These are phyloP conservation scores for Adineta ricciae DNA, from an alignment of 2,888 invertebrate genomes.

Conservation along the genomic window DNA sequence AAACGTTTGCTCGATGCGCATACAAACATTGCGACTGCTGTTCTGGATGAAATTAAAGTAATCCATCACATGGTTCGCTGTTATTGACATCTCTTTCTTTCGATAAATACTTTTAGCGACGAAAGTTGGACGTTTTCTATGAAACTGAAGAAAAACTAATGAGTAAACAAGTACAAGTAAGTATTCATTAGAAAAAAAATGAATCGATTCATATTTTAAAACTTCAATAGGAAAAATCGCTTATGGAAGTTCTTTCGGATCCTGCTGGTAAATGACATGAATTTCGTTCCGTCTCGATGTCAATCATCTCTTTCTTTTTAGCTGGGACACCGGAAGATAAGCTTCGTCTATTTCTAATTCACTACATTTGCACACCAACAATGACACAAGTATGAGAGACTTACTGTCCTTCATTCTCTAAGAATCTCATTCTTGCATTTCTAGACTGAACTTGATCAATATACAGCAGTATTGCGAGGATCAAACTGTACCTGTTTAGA, in stretches of 20 bases:
- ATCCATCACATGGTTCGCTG: conserved; percentile 22
- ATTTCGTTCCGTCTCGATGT: background rate
- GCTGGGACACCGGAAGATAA: conserved; percentile 77
- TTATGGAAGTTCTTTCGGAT: conserved; percentile 77
- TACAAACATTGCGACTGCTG: conserved; percentile 81
- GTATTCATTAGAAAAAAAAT: conserved; percentile 21
- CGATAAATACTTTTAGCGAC: conserved; percentile 59
- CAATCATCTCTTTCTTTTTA: too few relatives aligned
- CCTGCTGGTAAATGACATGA: conserved; percentile 54
- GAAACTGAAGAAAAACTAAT: conserved; percentile 95
- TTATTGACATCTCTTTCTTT: background rate
- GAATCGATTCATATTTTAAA: background rate
- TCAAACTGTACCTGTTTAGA: conserved; percentile 71
- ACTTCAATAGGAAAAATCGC: conserved; percentile 59
- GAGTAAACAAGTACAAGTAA: conserved; percentile 54
- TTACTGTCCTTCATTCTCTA: too few relatives aligned
- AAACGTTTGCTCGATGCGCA: conserved; percentile 96
- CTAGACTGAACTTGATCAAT: conserved; percentile 64
- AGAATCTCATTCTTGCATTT: background rate
- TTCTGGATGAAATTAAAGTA: conserved; percentile 58
- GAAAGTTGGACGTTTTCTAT: conserved; percentile 86
- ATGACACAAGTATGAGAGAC: conserved; percentile 1
- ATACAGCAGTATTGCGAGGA: conserved; percentile 65
- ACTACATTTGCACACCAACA: conserved; percentile 30
- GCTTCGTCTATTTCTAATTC: conserved; percentile 76